These are phyloP conservation scores for Listronotus oregonensis DNA, from an alignment of 1,140 invertebrate genomes.

Conservation along the genomic window DNA sequence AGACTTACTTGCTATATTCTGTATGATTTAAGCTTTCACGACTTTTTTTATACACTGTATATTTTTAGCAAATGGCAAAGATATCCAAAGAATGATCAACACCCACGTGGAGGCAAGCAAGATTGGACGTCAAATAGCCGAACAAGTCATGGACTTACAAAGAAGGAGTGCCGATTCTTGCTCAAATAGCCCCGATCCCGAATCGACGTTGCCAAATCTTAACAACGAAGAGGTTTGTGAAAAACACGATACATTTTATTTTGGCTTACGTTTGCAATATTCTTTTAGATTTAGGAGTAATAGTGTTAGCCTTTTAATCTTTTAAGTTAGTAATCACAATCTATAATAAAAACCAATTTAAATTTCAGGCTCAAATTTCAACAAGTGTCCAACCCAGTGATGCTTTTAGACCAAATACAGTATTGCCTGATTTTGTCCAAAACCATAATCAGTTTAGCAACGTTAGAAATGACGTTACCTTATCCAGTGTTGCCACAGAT, in stretches of 20 bases:
- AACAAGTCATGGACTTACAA: constrained; percentile 69
- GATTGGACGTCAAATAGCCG: constrained; percentile 78
- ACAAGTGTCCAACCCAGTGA: constrained; percentile 39
- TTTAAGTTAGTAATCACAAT: no score
- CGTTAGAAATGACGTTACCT: constrained; percentile 41
- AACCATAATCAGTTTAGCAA: constrained; percentile 1
- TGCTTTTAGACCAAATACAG: constrained; percentile 18
- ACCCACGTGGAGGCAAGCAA: constrained; percentile 79
- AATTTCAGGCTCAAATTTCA: constrained; percentile 45
- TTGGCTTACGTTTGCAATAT: neutral
- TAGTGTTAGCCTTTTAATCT: no score
- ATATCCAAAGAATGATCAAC: constrained; percentile 72
- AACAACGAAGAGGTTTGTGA: constrained; percentile 42
- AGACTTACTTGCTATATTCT: no score
- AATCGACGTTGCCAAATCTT: constrained; percentile 38
- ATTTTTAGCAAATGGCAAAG: constrained; percentile 58
- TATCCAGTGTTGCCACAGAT: constrained; percentile 50
- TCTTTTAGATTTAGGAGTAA: no score
- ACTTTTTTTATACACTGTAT: no score
- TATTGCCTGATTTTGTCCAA: constrained; percentile 17
- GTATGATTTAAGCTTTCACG: no score
- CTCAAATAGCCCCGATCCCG: constrained; percentile 59
- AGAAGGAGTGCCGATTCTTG: constrained; percentile 60
- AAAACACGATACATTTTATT: constrained; percentile 26
- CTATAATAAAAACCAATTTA: neutral